phyloP scores from a whole-genome alignment of 2,888 invertebrate species.

The Gymnoscelis rufifasciata region DNA sequence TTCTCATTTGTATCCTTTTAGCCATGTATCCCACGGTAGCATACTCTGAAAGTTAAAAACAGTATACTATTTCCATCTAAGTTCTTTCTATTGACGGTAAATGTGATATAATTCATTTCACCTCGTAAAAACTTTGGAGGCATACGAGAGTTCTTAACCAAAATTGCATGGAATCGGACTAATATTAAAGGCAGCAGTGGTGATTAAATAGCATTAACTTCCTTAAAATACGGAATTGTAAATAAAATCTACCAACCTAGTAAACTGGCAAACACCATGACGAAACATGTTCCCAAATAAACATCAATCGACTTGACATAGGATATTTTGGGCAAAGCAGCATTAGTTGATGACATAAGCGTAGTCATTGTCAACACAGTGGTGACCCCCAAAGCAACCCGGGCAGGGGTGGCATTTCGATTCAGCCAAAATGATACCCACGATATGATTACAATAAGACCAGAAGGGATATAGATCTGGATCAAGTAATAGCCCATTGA shows the following conservation, averaged over 20 bases:
- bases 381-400: conserved; percentile 95
- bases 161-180: too few relatives aligned
- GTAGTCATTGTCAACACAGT: conserved; percentile 99
- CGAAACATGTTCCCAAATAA: conserved; percentile 98
- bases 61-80: too few relatives aligned
- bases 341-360: conserved; percentile 97
- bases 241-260: conserved; percentile 80
- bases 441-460: conserved; percentile 97
- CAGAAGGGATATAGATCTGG: conserved; percentile 98
- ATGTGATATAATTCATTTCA: too few relatives aligned
- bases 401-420: conserved; percentile 95
- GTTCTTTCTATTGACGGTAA: too few relatives aligned
- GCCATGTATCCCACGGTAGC: conserved; percentile 99
- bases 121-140: too few relatives aligned
- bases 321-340: conserved; percentile 97
- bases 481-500: conserved; percentile 99
- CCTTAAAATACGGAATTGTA: too few relatives aligned
- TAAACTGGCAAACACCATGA: conserved; percentile 98
- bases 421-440: conserved; percentile 99
- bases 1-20: conserved; percentile 97
- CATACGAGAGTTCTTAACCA: too few relatives aligned
- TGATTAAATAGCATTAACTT: too few relatives aligned
- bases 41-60: conserved; percentile 84
- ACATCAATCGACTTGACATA: conserved; percentile 99
- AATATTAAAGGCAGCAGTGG: too few relatives aligned